Evolutionary conservation across 2,888 invertebrate species (phyloP).

Genomic region (Pediacus dermestoides): DNA sequence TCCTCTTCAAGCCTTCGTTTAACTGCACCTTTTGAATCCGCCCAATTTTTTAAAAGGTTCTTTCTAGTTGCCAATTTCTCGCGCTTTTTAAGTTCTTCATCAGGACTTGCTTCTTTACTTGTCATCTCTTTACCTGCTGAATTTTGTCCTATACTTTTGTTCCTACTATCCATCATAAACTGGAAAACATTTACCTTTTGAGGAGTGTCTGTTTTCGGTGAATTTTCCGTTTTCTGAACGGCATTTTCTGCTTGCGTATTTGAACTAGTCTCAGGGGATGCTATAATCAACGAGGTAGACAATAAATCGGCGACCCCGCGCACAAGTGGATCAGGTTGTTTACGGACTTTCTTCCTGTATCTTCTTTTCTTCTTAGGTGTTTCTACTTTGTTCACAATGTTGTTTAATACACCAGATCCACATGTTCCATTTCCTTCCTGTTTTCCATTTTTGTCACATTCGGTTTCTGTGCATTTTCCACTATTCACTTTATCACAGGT

Average conservation of each 20-base stretch:
- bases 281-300: neutral
- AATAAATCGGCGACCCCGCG: neutral
- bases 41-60: slow-evolving; percentile 58
- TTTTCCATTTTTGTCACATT: too few species aligned
- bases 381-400: too few species aligned
- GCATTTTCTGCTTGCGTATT: too few species aligned
- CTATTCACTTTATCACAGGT: too few species aligned
- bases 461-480: too few species aligned
- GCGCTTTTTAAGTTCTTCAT: slow-evolving; percentile 17
- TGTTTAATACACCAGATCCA: too few species aligned
- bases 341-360: neutral
- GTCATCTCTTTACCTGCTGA: slow-evolving; percentile 57
- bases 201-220: too few species aligned
- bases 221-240: too few species aligned
- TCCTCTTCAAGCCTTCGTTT: slow-evolving; percentile 59
- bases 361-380: too few species aligned
- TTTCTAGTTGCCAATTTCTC: slow-evolving; percentile 49
- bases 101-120: slow-evolving; percentile 35
- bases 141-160: slow-evolving; percentile 62
- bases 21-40: slow-evolving; percentile 59
- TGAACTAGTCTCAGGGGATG: neutral
- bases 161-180: slow-evolving; percentile 64
- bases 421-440: too few species aligned
- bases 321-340: neutral
- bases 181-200: slow-evolving; percentile 56